Conservation (phyloP, 2,797 vertebrate species). For the Myoxocephalus aenaeus region DNA sequence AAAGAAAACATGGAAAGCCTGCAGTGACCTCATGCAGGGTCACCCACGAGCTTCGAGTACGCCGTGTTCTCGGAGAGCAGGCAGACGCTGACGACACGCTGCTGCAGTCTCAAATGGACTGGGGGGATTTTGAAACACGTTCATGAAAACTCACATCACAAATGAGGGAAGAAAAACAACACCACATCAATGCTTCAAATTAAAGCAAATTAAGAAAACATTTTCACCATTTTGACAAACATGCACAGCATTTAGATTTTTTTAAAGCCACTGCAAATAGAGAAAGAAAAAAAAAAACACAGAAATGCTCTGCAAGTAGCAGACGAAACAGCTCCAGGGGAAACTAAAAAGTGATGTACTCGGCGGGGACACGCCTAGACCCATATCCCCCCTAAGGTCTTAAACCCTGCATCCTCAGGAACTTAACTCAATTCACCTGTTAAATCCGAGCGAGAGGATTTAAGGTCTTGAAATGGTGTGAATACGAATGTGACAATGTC, state of each 20-base stretch:
- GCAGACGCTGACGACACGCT: not conserved
- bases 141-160: not conserved
- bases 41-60: slow-evolving; percentile 37
- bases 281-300: not conserved
- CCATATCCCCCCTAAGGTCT: too few species aligned
- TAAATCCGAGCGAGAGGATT: too few species aligned
- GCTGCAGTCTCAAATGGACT: not conserved
- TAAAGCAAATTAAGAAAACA: not conserved
- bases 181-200: accelerated
- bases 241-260: not conserved
- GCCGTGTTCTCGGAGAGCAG: slow-evolving; percentile 41
- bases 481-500: too few species aligned
- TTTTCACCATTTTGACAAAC: not conserved
- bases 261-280: not conserved
- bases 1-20: slow-evolving; percentile 60
- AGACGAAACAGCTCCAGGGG: not conserved
- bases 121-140: too few species aligned
- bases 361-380: not conserved
- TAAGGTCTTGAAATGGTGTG: too few species aligned
- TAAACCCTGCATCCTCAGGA: too few species aligned
- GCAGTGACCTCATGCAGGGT: slow-evolving; percentile 33
- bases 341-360: not conserved
- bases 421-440: too few species aligned
- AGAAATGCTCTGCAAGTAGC: not conserved
- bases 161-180: not conserved